Conservation (phyloP, 2,888 invertebrate species). For the Phymatocera aterrima region DNA sequence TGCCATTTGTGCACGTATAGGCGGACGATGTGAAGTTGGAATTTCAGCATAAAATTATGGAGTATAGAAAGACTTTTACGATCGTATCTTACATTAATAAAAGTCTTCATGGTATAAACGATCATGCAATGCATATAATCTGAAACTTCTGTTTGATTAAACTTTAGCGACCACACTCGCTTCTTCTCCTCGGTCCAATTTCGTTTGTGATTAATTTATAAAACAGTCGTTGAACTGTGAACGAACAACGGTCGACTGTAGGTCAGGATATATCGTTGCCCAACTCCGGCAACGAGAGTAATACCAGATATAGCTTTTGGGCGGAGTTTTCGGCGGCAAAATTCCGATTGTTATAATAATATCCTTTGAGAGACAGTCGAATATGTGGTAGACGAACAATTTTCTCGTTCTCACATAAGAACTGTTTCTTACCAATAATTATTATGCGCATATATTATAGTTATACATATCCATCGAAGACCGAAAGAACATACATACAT, state of each 20-base stretch:
- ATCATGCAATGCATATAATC: not conserved
- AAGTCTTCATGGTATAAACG: not conserved
- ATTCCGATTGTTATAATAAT: not conserved
- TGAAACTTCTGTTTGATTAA: not conserved
- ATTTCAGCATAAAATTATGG: not conserved
- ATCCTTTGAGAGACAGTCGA: not conserved
- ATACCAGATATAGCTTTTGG: not conserved
- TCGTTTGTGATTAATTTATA: not conserved
- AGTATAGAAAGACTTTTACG: not conserved
- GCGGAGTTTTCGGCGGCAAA: not conserved
- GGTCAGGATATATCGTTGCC: constrained; percentile 18
- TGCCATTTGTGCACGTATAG: not conserved
- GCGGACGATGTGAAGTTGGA: not conserved
- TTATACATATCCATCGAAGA: too few species aligned
- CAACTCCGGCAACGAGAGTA: not conserved
- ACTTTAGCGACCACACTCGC: not conserved
- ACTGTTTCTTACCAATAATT: too few species aligned
- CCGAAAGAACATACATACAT: not conserved
- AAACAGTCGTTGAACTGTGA: not conserved
- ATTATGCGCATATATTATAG: not conserved
- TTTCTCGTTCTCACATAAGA: not conserved
- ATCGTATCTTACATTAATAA: not conserved
- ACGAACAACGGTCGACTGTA: constrained; percentile 6
- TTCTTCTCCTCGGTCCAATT: not conserved
- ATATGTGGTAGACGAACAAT: not conserved